Conservation (phyloP, 92 coral and sea anemone species). For the Pocillopora meandrina region DNA sequence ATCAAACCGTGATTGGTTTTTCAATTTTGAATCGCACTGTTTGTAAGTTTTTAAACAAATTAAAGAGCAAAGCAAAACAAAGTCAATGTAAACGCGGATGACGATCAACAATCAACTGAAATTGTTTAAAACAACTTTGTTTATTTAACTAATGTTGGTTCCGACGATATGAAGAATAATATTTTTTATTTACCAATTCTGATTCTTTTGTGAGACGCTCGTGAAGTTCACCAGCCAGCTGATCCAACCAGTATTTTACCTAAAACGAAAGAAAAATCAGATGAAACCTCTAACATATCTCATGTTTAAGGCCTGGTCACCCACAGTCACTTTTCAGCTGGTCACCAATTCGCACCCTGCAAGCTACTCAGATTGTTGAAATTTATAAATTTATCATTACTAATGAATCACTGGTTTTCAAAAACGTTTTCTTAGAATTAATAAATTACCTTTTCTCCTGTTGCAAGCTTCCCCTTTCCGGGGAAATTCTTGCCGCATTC, state of each 20-base stretch:
- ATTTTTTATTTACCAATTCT: constrained; percentile 57
- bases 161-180: no score
- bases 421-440: background rate
- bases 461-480: constrained; percentile 84
- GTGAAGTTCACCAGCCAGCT: constrained; percentile 83
- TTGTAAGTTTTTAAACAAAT: no score
- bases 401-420: no score
- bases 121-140: no score
- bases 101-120: no score
- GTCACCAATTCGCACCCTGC: background rate
- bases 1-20: no score
- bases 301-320: background rate
- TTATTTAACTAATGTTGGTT: no score
- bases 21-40: no score
- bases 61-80: no score
- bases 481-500: constrained; percentile 94
- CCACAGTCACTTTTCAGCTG: background rate
- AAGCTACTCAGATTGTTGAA: background rate
- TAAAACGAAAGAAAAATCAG: constrained; percentile 2
- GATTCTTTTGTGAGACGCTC: constrained; percentile 79
- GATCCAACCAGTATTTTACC: constrained; percentile 84
- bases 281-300: background rate
- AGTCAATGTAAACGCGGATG: no score
- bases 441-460: constrained; percentile 67
- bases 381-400: background rate